Conservation (phyloP, 2,113 vertebrate species). For the Propithecus coquereli region DNA sequence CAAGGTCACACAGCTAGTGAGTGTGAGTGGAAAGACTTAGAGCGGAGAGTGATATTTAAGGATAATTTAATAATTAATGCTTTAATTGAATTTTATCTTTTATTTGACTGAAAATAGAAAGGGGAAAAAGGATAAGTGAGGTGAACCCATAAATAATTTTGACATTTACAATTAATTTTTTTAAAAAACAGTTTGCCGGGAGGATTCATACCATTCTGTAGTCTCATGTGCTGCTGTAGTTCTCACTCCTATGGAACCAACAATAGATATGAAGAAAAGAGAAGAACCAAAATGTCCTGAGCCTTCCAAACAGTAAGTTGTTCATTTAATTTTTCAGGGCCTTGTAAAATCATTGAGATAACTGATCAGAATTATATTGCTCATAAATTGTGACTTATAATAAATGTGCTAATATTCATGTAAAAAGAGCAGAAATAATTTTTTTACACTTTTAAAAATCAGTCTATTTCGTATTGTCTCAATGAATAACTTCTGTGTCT, state of each 20-base stretch:
- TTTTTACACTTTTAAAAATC: not conserved
- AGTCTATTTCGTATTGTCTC: not conserved
- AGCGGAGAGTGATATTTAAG: not conserved
- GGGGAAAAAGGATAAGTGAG: not conserved
- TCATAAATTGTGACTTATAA: not conserved
- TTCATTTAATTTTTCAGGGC: not conserved
- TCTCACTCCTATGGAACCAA: constrained; percentile 85
- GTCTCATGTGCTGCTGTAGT: constrained; percentile 92
- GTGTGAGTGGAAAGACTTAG: not conserved
- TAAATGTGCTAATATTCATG: not conserved
- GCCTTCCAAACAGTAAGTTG: constrained; percentile 88
- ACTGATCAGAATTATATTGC: not conserved
- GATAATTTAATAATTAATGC: not conserved
- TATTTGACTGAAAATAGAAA: not conserved
- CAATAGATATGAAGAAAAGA: constrained; percentile 83
- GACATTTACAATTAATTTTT: constrained; percentile 57
- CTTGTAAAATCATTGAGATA: not conserved
- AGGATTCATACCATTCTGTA: constrained; percentile 94
- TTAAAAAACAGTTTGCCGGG: constrained; percentile 88
- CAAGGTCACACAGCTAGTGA: not conserved
- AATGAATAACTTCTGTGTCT: not conserved
- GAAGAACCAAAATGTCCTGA: constrained; percentile 83
- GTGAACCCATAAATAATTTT: not conserved
- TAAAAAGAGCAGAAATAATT: not conserved
- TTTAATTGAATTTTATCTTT: not conserved